Evolutionary conservation across 2,797 vertebrate species (phyloP), one percentile per base, ranked within the genome.

Genomic region (Alauda arvensis): DNA sequence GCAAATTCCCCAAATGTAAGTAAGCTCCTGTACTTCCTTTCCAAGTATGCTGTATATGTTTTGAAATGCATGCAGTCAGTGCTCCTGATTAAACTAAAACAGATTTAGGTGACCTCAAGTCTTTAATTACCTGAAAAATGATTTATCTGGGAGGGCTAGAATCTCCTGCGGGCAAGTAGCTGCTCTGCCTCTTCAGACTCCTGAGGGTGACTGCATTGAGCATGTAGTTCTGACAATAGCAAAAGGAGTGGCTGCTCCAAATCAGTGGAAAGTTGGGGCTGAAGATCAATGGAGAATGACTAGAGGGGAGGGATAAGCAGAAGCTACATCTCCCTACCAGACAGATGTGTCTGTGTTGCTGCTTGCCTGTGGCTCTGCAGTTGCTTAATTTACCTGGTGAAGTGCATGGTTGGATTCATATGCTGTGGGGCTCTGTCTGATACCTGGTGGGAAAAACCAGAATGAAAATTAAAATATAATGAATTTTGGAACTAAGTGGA

Each of bases 351-450:
- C 5, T 55, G 21, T 31, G 4, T 3, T 63, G 8, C 39, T 10
- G 1, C 6, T 65, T 43, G 13, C 9, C 9, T 7, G 1, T 56
- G n/a, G 24, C 21, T 66, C 13, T 34, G 18, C 4, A 20, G 10
- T 39, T 88, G 28, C 6, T 33, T 17, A 24, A 12, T 45, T 70
- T 48, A 39, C 3, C 4, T 40, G 23, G 10, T 39, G 29, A 69
- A 48, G 14, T 18, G 7, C 2, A 2, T 20, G 28, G 8, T 2
- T 43, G 8, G 28, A 12, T 28, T 59, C 3, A 5, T 0, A 1
- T 0, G 2, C 2, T 21, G 5, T 28, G 5, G 46, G 21, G 8
- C 8, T n/a, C 6, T n/a, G 20, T 52, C 23, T 77, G 37, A 31
- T 14, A 39, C 4, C 20, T 40, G 10, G 6, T 34, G 39, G 28